Percentiles rank a stretch among this genome's conserved stretches.
These are phyloP conservation scores for Triplophysa siluroides DNA, from an alignment of 2,113 vertebrate species.

Conservation along the genomic window DNA sequence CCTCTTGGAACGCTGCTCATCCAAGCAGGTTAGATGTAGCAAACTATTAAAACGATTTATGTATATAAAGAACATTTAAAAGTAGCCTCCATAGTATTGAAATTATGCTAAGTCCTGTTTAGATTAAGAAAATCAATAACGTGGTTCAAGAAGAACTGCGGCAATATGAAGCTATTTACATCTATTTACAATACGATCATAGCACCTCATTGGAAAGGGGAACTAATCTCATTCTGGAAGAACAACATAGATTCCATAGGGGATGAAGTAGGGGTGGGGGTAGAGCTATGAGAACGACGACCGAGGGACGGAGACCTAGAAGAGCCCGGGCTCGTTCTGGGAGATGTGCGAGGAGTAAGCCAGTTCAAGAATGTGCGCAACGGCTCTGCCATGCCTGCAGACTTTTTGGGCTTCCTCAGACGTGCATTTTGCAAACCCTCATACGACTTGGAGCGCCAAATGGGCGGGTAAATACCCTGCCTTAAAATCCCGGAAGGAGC, in stretches of 20 bases:
- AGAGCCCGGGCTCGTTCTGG: not conserved
- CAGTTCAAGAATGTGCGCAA: not conserved
- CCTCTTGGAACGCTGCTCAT: no score
- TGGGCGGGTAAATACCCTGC: not conserved
- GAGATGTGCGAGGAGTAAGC: slow-evolving; percentile 37
- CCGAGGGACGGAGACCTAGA: not conserved
- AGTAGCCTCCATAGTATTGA: not conserved
- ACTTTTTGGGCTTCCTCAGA: not conserved
- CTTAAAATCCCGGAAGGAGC: not conserved
- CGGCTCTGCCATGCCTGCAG: not conserved
- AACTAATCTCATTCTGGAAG: not conserved
- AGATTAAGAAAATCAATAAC: not conserved
- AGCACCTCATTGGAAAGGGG: not conserved
- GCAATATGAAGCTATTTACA: slow-evolving; percentile 19
- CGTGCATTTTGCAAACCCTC: not conserved
- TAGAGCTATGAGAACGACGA: accelerated
- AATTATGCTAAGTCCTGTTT: not conserved
- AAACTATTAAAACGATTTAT: no score
- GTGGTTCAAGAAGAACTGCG: not conserved
- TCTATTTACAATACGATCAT: not conserved
- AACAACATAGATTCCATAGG: not conserved
- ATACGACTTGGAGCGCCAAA: slow-evolving; percentile 5
- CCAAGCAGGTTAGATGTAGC: no score
- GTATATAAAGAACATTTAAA: not conserved
- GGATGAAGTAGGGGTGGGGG: not conserved